Evolutionary conservation across 2,113 vertebrate genomes (phyloP), one percentile per base, ranked within the genome.

Genomic region (Balaeniceps rex): DNA sequence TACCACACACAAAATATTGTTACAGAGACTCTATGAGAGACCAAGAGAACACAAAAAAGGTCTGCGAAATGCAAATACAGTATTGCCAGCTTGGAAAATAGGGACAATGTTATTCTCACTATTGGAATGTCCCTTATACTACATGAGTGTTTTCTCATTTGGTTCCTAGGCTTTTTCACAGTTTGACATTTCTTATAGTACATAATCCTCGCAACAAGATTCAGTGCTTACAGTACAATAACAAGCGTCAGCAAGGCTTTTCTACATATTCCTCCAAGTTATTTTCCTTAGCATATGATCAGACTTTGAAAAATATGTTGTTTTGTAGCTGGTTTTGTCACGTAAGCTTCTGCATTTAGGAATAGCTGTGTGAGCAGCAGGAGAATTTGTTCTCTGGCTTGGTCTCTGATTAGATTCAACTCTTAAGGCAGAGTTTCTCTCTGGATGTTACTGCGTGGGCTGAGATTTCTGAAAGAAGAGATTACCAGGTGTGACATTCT

Each of bases 361-460:
- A 90, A 86, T 61, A 96, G 14, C 51, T 81, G 31, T 76, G 80
- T 89, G 90, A 95, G 69, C 83, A 96, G 90, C 83, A 76, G 94
- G 83, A 81, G 36, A 92, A 90, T 94, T 87, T 88, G 72, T 94
- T 93, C 61, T 65, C 76, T 91, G 72, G 42, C 38, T 96, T 84
- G 38, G 33, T 88, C 64, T 81, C 68, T 92, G 93, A 88, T 95
- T 90, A 93, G 42, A 90, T 81, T 90, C 76, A 79, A n/a, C 25
- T 87, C 86, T 64, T 21, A 15, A 95, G 83, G 77, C 92, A 94
- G 25, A 94, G 52, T 68, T 79, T 88, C 57, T 83, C 54, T 31
- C 57, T 91, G 80, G 51, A 64, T 94, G n/a, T 68, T 83, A n/a
- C 33, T 96, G 36, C 0, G 1, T 89, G 47, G 47, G 65, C 24